These are phyloP conservation scores for Xylota sylvarum DNA, from an alignment of 2,888 invertebrate genomes.

Conservation along the genomic window DNA sequence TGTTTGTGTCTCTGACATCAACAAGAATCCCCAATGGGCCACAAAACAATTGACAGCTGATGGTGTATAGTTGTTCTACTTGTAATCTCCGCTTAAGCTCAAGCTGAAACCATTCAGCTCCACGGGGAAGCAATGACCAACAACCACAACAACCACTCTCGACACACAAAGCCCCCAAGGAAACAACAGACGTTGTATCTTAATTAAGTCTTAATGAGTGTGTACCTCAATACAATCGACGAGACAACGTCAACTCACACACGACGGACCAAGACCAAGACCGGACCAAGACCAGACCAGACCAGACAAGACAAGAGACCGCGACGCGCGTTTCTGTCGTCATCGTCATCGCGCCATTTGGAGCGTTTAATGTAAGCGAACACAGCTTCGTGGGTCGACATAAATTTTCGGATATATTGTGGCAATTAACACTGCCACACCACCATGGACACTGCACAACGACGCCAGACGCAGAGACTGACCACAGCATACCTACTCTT, in stretches of 20 bases:
- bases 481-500: conserved; percentile 32
- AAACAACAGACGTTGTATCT: conserved; percentile 71
- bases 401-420: conserved; percentile 76
- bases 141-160: conserved; percentile 12
- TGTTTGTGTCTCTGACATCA: conserved; percentile 38
- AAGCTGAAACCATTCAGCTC: conserved; percentile 37
- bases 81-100: conserved; percentile 61
- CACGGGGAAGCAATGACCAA: conserved; percentile 51
- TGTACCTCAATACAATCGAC: conserved; percentile 59
- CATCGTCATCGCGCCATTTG: conserved; percentile 53
- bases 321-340: conserved; percentile 32
- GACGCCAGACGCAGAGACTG: conserved; percentile 24
- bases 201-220: conserved; percentile 76
- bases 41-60: conserved; percentile 68
- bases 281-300: conserved; percentile 12
- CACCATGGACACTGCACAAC: neutral
- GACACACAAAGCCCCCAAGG: conserved; percentile 56
- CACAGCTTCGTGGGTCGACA: conserved; percentile 73
- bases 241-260: conserved; percentile 59
- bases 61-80: conserved; percentile 30
- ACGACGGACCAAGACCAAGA: conserved; percentile 7
- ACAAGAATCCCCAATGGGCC: conserved; percentile 65
- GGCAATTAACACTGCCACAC: conserved; percentile 67
- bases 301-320: neutral
- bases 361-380: conserved; percentile 63